phyloP scores from a whole-genome alignment of 2,797 vertebrate genomes.

The Monodelphis domestica region DNA sequence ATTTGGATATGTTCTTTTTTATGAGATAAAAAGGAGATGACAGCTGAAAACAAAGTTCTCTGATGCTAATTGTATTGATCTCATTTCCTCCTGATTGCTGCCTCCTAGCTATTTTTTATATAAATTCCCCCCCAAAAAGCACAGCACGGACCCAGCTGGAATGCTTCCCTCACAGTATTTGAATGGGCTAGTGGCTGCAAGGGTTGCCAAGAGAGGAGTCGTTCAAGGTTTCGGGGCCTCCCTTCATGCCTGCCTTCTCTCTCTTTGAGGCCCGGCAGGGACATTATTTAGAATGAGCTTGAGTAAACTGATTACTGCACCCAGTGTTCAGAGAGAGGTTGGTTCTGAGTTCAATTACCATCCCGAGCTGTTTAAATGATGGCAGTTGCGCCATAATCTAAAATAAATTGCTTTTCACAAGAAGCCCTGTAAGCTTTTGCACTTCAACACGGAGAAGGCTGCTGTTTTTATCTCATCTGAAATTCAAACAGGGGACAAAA shows the following conservation, averaged over 20 bases:
- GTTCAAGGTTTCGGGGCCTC: conserved; percentile 4
- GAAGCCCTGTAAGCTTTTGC: conserved; percentile 80
- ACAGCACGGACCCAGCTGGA: background rate
- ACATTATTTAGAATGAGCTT: conserved; percentile 64
- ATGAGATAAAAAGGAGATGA: conserved; percentile 33
- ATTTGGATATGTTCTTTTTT: conserved; percentile 24
- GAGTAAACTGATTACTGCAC: conserved; percentile 72
- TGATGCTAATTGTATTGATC: conserved; percentile 25
- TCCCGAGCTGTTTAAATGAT: conserved; percentile 84
- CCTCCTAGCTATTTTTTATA: conserved; percentile 22
- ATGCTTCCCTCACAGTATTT: background rate
- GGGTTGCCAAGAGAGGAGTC: background rate
- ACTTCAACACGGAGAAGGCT: conserved; percentile 70
- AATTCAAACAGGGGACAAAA: conserved; percentile 76
- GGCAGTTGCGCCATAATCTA: conserved; percentile 84
- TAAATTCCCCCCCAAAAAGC: background rate
- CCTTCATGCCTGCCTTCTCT: background rate
- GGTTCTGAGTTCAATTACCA: conserved; percentile 85
- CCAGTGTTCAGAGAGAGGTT: conserved; percentile 70
- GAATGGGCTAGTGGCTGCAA: background rate
- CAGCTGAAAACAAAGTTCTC: conserved; percentile 46
- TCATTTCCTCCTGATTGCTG: conserved; percentile 45
- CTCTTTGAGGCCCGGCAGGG: conserved; percentile 31
- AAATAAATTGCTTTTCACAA: conserved; percentile 87
- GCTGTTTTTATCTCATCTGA: conserved; percentile 80